Evolutionary conservation across 2,113 vertebrate species (phyloP), one percentile per base, ranked within the genome.

Genomic region (rabbit (Oryctolagus cuniculus)): DNA sequence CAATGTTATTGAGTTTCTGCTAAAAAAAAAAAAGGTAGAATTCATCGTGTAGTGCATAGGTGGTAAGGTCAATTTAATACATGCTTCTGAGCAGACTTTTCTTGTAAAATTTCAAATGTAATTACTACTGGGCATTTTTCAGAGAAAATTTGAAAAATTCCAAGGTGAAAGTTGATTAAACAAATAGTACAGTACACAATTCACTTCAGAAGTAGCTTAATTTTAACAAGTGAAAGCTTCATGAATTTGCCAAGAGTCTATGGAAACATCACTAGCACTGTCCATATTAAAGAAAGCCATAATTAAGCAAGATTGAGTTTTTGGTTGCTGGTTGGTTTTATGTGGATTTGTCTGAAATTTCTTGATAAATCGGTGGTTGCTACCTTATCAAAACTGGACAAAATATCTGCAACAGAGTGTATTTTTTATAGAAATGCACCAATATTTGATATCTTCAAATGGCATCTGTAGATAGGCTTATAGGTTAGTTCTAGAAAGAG

Each of bases 31-130:
- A 88, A 49, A 87, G 10, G 10, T 51, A 80, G 51, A 93, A 67
- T 69, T 90, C 73, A 89, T 67, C 3, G 1, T 85, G 21, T 74
- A 70, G 75, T 36, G 67, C 88, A 79, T 79, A 51, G 38, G 24
- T 85, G 61, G 24, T 53, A 55, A 87, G 69, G 86, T 53, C 44
- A 89, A n/a, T 51, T 79, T 88, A 82, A 70, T 34, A 36, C 36
- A 90, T 29, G 64, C 90, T 31, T 77, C 74, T 92, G 81, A 96
- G 92, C 83, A 89, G 88, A 86, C 0, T 15, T 75, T 96, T 86
- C n/a, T 36, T 82, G 61, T 91, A 82, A 80, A 81, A 55, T 82
- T 95, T 82, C 31, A 81, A 69, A 79, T 88, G 36, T 29, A 78
- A 74, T 90, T 85, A 78, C 19, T 85, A 58, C 2, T 73, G 82